Percentiles rank a stretch among this genome's conserved stretches.
Evolutionary conservation across 2,113 vertebrate genomes (phyloP).

Genomic region (Passer domesticus): DNA sequence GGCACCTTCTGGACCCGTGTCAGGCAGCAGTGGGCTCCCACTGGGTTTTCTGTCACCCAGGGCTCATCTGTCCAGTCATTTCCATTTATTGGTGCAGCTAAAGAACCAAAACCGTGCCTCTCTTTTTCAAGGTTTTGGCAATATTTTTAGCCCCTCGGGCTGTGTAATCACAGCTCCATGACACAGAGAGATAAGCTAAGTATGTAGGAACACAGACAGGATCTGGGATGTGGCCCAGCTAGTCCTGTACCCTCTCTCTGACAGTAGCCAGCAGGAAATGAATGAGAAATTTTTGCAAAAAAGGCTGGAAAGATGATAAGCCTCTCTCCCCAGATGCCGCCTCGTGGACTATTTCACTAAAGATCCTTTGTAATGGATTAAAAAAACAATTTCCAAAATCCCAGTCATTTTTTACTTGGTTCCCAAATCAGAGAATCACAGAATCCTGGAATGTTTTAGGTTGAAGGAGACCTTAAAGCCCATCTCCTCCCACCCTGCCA

Average conservation of each 20-base stretch:
- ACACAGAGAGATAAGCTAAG: conserved; percentile 32
- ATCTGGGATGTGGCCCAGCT: conserved; percentile 32
- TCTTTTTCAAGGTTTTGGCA: conserved; percentile 32
- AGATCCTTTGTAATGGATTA: neutral
- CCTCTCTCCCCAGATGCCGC: neutral
- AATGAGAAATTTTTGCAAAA: conserved; percentile 7
- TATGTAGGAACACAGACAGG: neutral
- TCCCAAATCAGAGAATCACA: neutral
- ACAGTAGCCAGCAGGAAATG: conserved; percentile 18
- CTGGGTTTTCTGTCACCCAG: accelerated
- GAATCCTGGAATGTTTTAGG: neutral
- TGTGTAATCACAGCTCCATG: conserved; percentile 20
- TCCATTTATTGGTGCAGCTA: neutral
- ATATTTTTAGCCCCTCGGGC: conserved; percentile 1
- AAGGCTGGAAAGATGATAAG: conserved; percentile 8
- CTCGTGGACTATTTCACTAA: accelerated
- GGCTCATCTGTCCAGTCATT: neutral
- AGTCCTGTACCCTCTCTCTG: neutral
- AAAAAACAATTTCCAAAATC: neutral
- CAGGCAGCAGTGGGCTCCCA: neutral
- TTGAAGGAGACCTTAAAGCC: neutral
- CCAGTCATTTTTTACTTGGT: neutral
- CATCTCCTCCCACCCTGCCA: neutral
- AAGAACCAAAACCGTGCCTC: neutral
- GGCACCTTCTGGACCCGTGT: neutral